A percentile compares a stretch with the other conserved stretches of the same genome.
Evolutionary conservation across 1,140 invertebrate genomes (phyloP).

Genomic region (Drosophila fuyamai): DNA sequence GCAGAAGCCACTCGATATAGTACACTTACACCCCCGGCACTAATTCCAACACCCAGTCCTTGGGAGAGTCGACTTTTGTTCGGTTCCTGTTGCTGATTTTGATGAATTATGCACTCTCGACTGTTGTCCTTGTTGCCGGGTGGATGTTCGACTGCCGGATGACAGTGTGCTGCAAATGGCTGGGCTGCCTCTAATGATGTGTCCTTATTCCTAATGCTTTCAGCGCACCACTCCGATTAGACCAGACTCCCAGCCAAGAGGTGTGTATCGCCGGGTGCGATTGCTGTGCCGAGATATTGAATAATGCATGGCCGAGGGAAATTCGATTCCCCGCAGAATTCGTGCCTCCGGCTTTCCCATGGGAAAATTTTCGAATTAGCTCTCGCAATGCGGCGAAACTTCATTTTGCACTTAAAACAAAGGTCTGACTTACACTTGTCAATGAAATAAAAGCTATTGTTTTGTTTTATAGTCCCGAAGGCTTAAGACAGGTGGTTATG

Average conservation of each 20-base stretch:
- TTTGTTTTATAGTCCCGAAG: no score
- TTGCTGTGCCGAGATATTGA: conserved; percentile 25
- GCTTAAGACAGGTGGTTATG: no score
- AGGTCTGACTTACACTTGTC: neutral
- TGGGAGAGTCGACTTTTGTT: conserved; percentile 64
- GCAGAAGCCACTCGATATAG: conserved; percentile 28
- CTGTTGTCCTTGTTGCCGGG: conserved; percentile 26
- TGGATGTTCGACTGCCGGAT: conserved; percentile 33
- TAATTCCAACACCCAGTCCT: conserved; percentile 9
- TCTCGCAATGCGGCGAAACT: neutral
- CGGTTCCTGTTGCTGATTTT: conserved; percentile 77
- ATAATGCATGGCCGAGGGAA: conserved; percentile 22
- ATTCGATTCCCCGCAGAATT: conserved; percentile 33
- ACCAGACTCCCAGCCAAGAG: conserved; percentile 25
- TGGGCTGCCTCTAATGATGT: conserved; percentile 70
- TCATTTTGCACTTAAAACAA: neutral
- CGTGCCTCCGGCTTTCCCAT: conserved; percentile 22
- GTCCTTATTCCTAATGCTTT: conserved; percentile 75
- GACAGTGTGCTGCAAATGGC: conserved; percentile 48
- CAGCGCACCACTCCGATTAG: conserved; percentile 65
- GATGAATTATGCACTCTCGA: conserved; percentile 73
- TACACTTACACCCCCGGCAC: conserved; percentile 21
- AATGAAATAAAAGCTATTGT: no score
- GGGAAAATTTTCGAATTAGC: conserved; percentile 34
- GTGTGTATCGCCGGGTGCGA: conserved; percentile 7